Evolutionary conservation across 2,888 invertebrate genomes (phyloP), one percentile per base, ranked within the genome.

Genomic region (Sialis lutaria): DNA sequence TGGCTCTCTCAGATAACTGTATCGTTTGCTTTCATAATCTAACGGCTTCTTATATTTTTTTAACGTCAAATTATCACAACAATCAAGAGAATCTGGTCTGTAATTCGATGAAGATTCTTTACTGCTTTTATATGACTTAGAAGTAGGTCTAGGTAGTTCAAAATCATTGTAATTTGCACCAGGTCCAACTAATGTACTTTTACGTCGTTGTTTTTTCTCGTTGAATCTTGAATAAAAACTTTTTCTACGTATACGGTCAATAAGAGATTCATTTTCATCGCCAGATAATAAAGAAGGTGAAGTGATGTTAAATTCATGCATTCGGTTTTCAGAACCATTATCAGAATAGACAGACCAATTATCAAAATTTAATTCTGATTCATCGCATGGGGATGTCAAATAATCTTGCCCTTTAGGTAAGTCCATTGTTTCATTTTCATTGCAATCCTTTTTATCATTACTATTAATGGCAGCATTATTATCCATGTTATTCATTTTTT

Each of bases 141-240:
- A 22, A 22, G 22, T 22, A 22, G 22, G 22, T 22, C 22, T 22
- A 22, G 22, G 22, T 22, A 22, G 22, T 22, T 22, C 22, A 22
- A 22, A 22, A 22, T 47, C 33, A 35, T 47, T 37, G n/a, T 10
- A 8, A 42, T 22, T 31, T 6, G 58, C 58, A 41, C 71, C 68
- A 6, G 79, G 75, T 12, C 76, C 76, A 7, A 79, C 77, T 53
- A 81, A 65, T 55, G 72, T 79, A 56, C 78, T 78, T 57, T 79
- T 80, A 52, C 82, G 71, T 50, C 77, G 70, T 53, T 75, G 75
- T 56, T 83, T 83, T 60, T 84, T 79, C 58, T 89, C 87, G 60
- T 91, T 90, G 61, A 91, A 91, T 54, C 90, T 72, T 9, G 84
- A 79, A 60, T 89, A 91, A 65, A 88, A 91, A 62, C 90, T 90